phyloP scores from a whole-genome alignment of 2,888 invertebrate genomes.

The Perdita meconis region DNA sequence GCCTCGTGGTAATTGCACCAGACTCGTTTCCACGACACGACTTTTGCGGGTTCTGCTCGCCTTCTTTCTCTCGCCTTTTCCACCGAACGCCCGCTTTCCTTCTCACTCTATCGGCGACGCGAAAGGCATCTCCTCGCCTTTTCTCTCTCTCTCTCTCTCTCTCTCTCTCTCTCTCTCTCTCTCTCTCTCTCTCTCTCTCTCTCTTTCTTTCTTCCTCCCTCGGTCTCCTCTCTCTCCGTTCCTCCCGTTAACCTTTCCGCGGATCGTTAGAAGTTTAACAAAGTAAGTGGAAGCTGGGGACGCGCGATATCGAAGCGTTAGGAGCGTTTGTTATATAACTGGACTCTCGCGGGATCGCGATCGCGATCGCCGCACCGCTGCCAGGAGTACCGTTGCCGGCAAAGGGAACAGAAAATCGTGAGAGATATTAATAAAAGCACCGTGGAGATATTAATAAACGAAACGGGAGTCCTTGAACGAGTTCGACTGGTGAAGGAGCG shows the following conservation, averaged over 20 bases:
- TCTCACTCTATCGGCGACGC: neutral
- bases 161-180: neutral
- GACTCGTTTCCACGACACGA: slow-evolving; percentile 74
- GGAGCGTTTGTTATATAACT: slow-evolving; percentile 31
- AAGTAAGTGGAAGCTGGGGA: neutral
- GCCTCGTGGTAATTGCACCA: slow-evolving; percentile 75
- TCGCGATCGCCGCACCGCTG: slow-evolving; percentile 22
- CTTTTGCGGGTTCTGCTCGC: slow-evolving; percentile 66
- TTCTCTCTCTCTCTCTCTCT: neutral
- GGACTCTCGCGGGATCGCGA: slow-evolving; percentile 18
- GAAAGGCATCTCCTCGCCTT: neutral
- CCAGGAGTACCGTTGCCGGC: slow-evolving; percentile 24
- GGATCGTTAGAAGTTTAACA: neutral
- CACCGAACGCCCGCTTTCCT: neutral
- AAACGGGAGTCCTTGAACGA: slow-evolving; percentile 40
- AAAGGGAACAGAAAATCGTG: slow-evolving; percentile 30
- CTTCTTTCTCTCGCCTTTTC: slow-evolving; percentile 31
- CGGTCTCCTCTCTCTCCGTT: slow-evolving; percentile 2
- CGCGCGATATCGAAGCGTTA: slow-evolving; percentile 6
- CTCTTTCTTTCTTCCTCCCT: neutral
- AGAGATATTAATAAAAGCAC: slow-evolving; percentile 34
- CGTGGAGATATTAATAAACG: slow-evolving; percentile 27
- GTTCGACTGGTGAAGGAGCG: slow-evolving; percentile 11
- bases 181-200: neutral
- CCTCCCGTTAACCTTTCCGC: neutral